Evolutionary conservation across 1,140 invertebrate species (phyloP).

Genomic region (Calliopsis andreniformis): DNA sequence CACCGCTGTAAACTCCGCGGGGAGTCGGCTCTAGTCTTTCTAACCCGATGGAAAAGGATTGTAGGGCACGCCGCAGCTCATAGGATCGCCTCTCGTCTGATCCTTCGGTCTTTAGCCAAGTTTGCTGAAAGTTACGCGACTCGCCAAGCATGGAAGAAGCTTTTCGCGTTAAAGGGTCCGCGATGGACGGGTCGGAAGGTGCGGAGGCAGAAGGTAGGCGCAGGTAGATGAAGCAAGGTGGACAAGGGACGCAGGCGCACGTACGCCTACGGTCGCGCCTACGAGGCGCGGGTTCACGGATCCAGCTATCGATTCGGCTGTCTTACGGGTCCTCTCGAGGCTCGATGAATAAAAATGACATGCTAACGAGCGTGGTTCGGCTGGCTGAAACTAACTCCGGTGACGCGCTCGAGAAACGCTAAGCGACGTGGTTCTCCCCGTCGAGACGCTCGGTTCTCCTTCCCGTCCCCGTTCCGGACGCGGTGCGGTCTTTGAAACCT

Average conservation of each 20-base stretch:
- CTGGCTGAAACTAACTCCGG: slow-evolving; percentile 28
- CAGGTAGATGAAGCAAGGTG: not conserved
- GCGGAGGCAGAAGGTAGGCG: not conserved
- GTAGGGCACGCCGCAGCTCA: too few species aligned
- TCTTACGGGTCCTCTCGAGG: slow-evolving; percentile 46
- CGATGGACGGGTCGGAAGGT: too few species aligned
- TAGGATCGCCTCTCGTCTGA: not conserved
- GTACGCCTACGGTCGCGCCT: slow-evolving; percentile 30
- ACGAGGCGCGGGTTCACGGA: slow-evolving; percentile 30
- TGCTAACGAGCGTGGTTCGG: slow-evolving; percentile 50
- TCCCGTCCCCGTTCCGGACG: not conserved
- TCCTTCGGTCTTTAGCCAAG: slow-evolving; percentile 4
- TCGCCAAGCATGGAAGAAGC: not conserved
- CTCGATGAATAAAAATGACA: slow-evolving; percentile 54
- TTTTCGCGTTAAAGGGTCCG: not conserved
- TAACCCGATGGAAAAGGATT: slow-evolving; percentile 14
- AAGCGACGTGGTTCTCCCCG: slow-evolving; percentile 20
- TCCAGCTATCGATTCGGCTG: slow-evolving; percentile 50
- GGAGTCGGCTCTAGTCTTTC: not conserved
- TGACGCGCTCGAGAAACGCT: slow-evolving; percentile 38
- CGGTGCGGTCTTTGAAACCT: too few species aligned
- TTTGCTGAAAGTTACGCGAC: slow-evolving; percentile 16
- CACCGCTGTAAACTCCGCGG: not conserved
- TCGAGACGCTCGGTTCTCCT: not conserved
- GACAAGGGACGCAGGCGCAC: slow-evolving; percentile 34